A percentile compares a stretch with the other conserved stretches of the same genome.
Conservation (phyloP, 1,140 invertebrate genomes). For the Orius laevigatus region DNA sequence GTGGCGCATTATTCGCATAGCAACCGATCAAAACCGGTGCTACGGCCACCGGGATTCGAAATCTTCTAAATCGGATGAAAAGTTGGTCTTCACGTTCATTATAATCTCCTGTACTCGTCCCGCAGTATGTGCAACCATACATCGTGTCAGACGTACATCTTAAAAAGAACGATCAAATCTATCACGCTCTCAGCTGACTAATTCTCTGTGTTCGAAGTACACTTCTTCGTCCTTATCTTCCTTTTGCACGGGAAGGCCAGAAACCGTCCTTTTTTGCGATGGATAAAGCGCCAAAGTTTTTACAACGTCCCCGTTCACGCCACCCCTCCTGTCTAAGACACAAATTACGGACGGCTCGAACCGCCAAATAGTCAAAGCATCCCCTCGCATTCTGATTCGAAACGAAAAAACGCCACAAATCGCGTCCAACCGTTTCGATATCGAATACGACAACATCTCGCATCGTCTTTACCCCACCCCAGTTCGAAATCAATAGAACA, state of each 20-base stretch:
- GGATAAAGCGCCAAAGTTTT: constrained; percentile 59
- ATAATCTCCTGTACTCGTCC: constrained; percentile 66
- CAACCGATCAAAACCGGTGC: constrained; percentile 49
- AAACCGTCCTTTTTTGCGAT: constrained; percentile 46
- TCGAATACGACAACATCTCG: constrained; percentile 62
- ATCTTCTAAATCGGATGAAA: constrained; percentile 32
- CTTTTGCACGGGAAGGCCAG: constrained; percentile 50
- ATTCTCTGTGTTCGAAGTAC: constrained; percentile 38
- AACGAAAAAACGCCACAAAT: constrained; percentile 46
- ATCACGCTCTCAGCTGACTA: no score
- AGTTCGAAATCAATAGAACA: constrained; percentile 68
- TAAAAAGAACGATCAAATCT: background rate
- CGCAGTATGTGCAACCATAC: constrained; percentile 62
- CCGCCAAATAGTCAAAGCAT: constrained; percentile 39
- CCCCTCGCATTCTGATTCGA: constrained; percentile 46
- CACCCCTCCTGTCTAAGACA: constrained; percentile 54
- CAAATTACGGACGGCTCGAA: constrained; percentile 34
- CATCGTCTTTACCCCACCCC: constrained; percentile 78
- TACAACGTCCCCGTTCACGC: no score
- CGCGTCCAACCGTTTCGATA: constrained; percentile 38
- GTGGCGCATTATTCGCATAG: constrained; percentile 40
- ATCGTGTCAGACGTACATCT: constrained; percentile 44
- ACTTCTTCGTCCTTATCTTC: constrained; percentile 48
- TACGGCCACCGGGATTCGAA: constrained; percentile 31
- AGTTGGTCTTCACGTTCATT: constrained; percentile 43